Percentiles rank a stretch among this genome's conserved stretches.
phyloP scores from a whole-genome alignment of 2,888 invertebrate genomes.

The Spialia ferax region DNA sequence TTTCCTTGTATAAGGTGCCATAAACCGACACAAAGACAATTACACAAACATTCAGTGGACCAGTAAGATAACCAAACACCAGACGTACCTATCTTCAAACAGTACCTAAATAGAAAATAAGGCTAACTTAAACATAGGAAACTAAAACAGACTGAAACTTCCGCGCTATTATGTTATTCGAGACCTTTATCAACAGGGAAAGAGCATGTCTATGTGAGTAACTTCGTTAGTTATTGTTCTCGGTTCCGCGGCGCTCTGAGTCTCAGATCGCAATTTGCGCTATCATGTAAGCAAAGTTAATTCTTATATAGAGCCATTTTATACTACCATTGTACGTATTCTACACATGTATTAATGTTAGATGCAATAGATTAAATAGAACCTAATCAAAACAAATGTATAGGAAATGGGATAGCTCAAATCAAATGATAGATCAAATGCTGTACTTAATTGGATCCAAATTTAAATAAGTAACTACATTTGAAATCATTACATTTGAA shows the following conservation, averaged over 20 bases:
- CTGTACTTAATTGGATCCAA: too few relatives aligned
- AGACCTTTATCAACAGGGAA: slow-evolving; percentile 6
- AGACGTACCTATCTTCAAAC: too few relatives aligned
- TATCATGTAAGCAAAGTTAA: slow-evolving; percentile 8
- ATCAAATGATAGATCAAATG: too few relatives aligned
- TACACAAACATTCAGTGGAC: too few relatives aligned
- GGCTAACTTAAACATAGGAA: too few relatives aligned
- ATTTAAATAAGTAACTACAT: too few relatives aligned
- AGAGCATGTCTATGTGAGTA: slow-evolving; percentile 7
- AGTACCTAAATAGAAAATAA: too few relatives aligned
- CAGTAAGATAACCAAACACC: too few relatives aligned
- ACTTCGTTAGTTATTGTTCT: slow-evolving; percentile 17
- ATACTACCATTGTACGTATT: neutral
- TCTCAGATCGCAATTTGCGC: neutral
- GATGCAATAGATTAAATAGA: neutral
- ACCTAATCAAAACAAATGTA: neutral
- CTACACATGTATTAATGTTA: neutral
- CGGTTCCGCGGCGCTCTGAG: neutral
- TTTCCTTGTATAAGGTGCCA: too few relatives aligned
- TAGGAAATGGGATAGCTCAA: too few relatives aligned
- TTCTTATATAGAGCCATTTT: slow-evolving; percentile 4
- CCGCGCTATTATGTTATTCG: slow-evolving; percentile 4
- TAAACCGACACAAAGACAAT: too few relatives aligned
- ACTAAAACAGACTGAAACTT: neutral
- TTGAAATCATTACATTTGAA: too few relatives aligned